Evolutionary conservation across 2,113 vertebrate genomes (phyloP).

Genomic region (Nothoprocta perdicaria): DNA sequence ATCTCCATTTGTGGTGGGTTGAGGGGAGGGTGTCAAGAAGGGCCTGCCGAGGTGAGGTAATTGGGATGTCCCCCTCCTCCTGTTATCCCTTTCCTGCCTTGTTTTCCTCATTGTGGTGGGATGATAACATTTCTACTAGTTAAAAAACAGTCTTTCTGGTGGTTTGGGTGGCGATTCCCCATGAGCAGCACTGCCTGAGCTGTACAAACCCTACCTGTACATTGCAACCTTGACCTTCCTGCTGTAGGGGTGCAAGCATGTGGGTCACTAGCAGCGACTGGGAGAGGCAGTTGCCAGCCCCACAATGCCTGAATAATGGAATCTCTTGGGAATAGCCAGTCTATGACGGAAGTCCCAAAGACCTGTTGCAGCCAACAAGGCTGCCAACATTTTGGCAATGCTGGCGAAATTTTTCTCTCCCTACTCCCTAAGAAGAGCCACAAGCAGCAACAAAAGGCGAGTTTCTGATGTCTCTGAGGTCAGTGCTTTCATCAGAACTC

Average conservation of each 20-base stretch:
- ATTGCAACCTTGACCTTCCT: background rate
- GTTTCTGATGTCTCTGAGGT: too few relatives aligned
- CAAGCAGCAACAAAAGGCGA: background rate
- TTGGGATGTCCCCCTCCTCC: fast-evolving
- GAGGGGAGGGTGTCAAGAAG: background rate
- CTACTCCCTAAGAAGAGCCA: background rate
- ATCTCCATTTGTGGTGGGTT: background rate
- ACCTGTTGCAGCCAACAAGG: too few relatives aligned
- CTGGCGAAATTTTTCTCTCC: background rate
- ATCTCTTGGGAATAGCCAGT: background rate
- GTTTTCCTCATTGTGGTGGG: background rate
- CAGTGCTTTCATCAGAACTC: background rate
- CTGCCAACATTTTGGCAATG: too few relatives aligned
- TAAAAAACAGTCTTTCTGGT: background rate
- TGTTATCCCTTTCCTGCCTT: background rate
- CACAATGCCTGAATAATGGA: fast-evolving
- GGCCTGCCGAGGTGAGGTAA: background rate
- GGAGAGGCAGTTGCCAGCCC: background rate
- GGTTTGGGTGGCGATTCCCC: background rate
- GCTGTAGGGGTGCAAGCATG: background rate
- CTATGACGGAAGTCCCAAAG: background rate
- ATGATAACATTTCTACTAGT: background rate
- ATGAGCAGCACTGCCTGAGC: background rate
- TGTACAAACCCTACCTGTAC: fast-evolving
- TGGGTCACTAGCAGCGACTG: fast-evolving